phyloP scores from a whole-genome alignment of 2,797 vertebrate genomes.

The Ciconia nigra region DNA sequence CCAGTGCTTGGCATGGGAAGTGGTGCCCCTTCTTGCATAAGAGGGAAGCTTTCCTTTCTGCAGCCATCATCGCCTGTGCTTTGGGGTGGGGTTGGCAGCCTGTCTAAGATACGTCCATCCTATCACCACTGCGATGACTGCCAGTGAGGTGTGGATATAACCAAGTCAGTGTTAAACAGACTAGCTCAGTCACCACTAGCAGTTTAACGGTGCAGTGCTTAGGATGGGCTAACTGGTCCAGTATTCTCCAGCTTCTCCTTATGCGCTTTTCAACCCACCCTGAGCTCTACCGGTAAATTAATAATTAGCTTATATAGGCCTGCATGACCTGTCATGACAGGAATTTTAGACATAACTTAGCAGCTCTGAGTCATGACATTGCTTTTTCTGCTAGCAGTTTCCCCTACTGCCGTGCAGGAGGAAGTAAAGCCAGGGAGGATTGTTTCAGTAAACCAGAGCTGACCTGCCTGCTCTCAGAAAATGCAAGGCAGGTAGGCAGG shows the following conservation, averaged over 20 bases:
- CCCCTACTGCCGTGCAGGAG: not conserved
- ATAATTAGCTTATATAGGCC: not conserved
- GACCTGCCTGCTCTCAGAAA: not conserved
- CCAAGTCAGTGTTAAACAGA: not conserved
- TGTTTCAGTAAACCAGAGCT: not conserved
- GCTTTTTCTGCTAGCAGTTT: not conserved
- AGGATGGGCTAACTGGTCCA: not conserved
- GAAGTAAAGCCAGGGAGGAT: not conserved
- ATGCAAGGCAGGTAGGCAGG: not conserved
- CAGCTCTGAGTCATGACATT: not conserved
- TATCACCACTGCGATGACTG: not conserved
- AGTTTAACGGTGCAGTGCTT: not conserved
- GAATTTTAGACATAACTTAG: not conserved
- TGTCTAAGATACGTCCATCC: not conserved
- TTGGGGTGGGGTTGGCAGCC: not conserved
- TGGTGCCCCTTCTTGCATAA: not conserved
- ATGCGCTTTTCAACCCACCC: not conserved
- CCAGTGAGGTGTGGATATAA: not conserved
- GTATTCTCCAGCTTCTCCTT: not conserved
- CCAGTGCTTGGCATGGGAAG: not conserved
- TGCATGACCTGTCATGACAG: not conserved
- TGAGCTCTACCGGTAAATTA: not conserved
- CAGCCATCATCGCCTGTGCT: accelerated
- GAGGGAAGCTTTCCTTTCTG: not conserved
- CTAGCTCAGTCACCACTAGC: not conserved